Evolutionary conservation across 2,113 vertebrate species (phyloP).

Genomic region (Chauna torquata): DNA sequence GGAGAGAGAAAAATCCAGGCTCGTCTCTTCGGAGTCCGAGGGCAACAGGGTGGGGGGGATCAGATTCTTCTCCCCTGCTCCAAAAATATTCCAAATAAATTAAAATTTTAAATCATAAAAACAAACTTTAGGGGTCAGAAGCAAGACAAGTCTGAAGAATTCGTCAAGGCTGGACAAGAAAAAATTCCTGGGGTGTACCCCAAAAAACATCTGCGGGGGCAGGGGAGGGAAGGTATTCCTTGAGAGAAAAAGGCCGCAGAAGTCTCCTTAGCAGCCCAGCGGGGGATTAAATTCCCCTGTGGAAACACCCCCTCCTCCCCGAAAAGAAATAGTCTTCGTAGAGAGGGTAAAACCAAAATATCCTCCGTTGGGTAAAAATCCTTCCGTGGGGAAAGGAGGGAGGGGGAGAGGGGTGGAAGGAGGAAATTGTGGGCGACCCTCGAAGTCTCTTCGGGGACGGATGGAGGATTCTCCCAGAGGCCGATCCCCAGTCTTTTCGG

Average conservation of each 20-base stretch:
- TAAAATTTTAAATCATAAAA: conserved; percentile 42
- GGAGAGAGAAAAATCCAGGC: conserved; percentile 51
- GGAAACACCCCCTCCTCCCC: background rate
- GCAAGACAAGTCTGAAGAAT: conserved; percentile 16
- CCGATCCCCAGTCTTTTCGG: conserved; percentile 13
- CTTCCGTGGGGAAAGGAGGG: conserved; percentile 34
- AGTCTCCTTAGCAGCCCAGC: conserved; percentile 27
- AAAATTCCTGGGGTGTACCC: conserved; percentile 42
- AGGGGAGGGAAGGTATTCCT: conserved; percentile 40
- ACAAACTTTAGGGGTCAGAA: conserved; percentile 6
- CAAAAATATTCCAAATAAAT: conserved; percentile 65
- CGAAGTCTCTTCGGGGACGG: conserved; percentile 52
- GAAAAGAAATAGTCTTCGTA: conserved; percentile 10
- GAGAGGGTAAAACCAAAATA: conserved; percentile 53
- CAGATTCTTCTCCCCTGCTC: conserved; percentile 45
- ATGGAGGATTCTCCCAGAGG: conserved; percentile 32
- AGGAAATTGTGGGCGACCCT: conserved; percentile 55
- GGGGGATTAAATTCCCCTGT: conserved; percentile 15
- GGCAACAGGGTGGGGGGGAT: conserved; percentile 19
- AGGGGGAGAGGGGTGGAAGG: background rate
- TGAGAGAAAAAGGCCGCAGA: conserved; percentile 59
- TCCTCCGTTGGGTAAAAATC: conserved; percentile 22
- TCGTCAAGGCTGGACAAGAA: conserved; percentile 2
- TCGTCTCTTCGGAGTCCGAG: conserved; percentile 52
- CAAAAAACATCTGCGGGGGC: conserved; percentile 53